Conservation (phyloP, 2,888 invertebrate genomes). For the Zonitis immaculata region DNA sequence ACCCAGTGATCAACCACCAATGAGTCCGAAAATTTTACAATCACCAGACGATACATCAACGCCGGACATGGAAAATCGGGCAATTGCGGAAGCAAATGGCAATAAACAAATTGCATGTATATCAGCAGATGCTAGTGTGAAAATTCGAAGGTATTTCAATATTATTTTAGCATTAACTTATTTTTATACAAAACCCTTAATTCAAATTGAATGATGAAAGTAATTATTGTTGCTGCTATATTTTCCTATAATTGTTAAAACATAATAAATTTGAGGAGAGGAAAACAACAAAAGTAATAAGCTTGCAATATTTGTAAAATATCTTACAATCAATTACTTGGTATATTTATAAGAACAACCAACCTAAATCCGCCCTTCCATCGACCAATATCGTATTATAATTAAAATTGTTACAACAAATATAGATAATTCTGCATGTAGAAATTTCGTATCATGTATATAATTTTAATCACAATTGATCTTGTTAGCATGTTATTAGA, state of each 20-base stretch:
- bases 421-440: constrained; percentile 11
- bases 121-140: constrained; percentile 38
- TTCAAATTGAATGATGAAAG: constrained; percentile 25
- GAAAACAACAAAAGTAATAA: too few species aligned
- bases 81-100: constrained; percentile 34
- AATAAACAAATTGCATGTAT: constrained; percentile 33
- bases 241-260: too few species aligned
- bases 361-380: not conserved
- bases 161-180: constrained; percentile 37
- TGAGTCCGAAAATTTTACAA: constrained; percentile 40
- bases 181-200: constrained; percentile 39
- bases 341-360: too few species aligned
- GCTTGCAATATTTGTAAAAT: not conserved
- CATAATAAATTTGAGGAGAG: too few species aligned
- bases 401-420: not conserved
- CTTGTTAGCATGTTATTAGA: constrained; percentile 33
- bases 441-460: constrained; percentile 13
- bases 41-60: constrained; percentile 37
- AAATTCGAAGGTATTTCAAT: constrained; percentile 46
- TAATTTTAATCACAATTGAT: constrained; percentile 18
- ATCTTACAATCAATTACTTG: too few species aligned
- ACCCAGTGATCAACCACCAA: constrained; percentile 46
- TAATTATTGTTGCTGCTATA: not conserved
- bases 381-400: not conserved
- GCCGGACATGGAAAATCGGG: too few species aligned